phyloP scores from a whole-genome alignment of 2,797 vertebrate genomes.

The Pangasius larnaudii region DNA sequence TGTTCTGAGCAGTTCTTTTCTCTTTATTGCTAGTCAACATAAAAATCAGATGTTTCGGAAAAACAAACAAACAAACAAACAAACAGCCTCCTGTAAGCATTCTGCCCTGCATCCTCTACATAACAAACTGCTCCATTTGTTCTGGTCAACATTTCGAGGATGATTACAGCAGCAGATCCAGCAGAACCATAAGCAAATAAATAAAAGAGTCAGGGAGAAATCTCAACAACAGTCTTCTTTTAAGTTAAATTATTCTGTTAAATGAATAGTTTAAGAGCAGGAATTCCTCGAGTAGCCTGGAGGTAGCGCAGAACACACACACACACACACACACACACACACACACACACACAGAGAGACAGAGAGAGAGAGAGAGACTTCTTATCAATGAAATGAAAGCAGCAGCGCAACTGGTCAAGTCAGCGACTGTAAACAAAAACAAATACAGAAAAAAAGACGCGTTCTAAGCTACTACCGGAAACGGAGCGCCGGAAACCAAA shows the following conservation, averaged over 20 bases:
- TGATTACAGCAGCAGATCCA: neutral
- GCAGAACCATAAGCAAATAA: neutral
- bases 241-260: neutral
- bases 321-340: neutral
- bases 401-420: slow-evolving; percentile 37
- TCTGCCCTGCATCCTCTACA: neutral
- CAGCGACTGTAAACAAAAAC: slow-evolving; percentile 7
- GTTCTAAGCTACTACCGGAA: neutral
- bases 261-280: neutral
- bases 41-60: neutral
- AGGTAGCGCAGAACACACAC: neutral
- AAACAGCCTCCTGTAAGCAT: neutral
- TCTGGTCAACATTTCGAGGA: neutral
- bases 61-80: neutral
- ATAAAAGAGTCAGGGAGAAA: neutral
- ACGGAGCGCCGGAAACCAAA: neutral
- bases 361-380: neutral
- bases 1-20: neutral
- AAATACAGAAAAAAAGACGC: neutral
- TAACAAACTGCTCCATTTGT: neutral
- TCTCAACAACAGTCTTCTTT: neutral
- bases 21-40: neutral
- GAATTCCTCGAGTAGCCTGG: neutral
- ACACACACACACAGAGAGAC: neutral
- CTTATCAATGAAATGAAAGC: slow-evolving; percentile 48